Evolutionary conservation across 30 jellyfish, hydroid and myxozoan genomes (phyloP).

Genomic region (Sanderia malayensis): DNA sequence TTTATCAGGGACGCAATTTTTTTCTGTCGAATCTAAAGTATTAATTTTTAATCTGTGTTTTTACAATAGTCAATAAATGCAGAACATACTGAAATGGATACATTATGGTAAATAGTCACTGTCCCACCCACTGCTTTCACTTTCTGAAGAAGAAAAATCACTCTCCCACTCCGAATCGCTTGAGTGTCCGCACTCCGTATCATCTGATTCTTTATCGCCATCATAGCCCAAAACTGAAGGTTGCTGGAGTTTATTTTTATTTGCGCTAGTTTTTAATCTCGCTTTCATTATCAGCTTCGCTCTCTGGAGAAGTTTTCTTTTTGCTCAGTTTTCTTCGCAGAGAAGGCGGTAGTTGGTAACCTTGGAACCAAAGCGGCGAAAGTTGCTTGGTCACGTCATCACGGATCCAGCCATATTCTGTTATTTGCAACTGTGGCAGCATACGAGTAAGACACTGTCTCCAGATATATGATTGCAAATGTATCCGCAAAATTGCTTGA

Average conservation of each 20-base stretch:
- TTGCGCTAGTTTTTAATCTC: neutral
- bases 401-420: neutral
- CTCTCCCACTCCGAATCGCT: too few relatives aligned
- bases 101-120: neutral
- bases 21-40: neutral
- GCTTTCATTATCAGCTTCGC: neutral
- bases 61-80: too few relatives aligned
- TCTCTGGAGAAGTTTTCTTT: neutral
- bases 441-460: neutral
- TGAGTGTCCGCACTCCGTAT: neutral
- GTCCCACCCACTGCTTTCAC: neutral
- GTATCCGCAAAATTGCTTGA: neutral
- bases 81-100: neutral
- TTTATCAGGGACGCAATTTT: neutral
- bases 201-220: neutral
- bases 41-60: neutral
- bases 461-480: neutral
- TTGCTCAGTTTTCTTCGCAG: neutral
- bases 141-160: neutral
- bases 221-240: neutral
- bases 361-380: conserved; percentile 4
- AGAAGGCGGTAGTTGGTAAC: neutral
- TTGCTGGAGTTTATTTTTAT: neutral
- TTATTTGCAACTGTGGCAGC: neutral
- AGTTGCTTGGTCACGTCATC: neutral